Base-by-base conservation (phyloP, 2,113 vertebrate genomes). In the Chionodraco myersi region DNA sequence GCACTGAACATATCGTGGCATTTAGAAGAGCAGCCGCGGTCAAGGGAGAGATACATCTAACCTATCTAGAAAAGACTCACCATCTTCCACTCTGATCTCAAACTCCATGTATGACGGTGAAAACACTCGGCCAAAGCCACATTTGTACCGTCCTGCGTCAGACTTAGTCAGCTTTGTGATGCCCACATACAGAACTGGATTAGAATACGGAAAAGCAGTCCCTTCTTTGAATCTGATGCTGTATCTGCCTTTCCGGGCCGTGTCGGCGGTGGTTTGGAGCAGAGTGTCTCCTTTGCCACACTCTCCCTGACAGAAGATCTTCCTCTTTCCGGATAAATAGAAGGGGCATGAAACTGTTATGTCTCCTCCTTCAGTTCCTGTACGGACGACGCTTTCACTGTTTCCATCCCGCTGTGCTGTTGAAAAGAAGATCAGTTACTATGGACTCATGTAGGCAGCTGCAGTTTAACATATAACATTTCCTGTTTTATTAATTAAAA, bases 321-420 rank as follows among this genome's bases (percentile, higher is more conserved):
- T 78, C 6, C 0, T 52, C 1, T 0, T 58, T n/a, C 12, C 14
- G 18, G 0, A 0, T 0, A 0, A 13, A 10, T 4, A 3, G 12
- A 67, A 58, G 9, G 4, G 5, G 10, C 73, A 84, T 0, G 0
- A 0, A 2, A 80, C 6, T 10, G 11, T 71, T 10, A 59, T 0
- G 2, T 12, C 6, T 67, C 5, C 66, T 48, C 78, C 82, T 51
- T 53, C 51, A 16, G 1, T 13, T n/a, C 1, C 12, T 57, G 6
- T 3, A 3, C 49, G 18, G 12, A 53, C 2, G 3, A 0, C 0
- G 3, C 0, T 7, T 18, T 58, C 69, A 12, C 0, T 0, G 68
- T 12, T 48, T 77, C 21, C 47, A 49, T 58, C 56, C n/a, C 21
- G 36, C 60, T 57, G 57, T 10, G 36, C 36, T 41, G 60, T 59